Conservation (phyloP, 2,797 vertebrate genomes). For the Sebastes aleutianus region DNA sequence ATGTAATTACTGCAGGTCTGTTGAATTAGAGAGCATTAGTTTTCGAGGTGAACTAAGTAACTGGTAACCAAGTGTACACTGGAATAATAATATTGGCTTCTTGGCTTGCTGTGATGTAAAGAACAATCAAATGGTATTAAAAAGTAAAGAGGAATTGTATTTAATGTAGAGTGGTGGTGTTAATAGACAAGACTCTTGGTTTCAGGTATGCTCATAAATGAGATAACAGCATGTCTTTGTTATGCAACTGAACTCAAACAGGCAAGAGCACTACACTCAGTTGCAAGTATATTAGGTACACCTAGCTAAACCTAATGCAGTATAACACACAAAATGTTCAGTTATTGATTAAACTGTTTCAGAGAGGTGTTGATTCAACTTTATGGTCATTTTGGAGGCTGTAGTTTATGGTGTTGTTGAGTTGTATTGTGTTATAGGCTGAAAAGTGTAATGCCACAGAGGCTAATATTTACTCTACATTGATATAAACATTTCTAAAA, state of each 20-base stretch:
- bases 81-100: background rate
- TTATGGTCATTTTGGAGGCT: background rate
- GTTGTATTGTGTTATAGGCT: background rate
- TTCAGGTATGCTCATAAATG: background rate
- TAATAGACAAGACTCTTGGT: background rate
- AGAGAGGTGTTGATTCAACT: background rate
- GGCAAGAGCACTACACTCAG: background rate
- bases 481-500: background rate
- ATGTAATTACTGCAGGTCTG: background rate
- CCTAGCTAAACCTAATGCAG: background rate
- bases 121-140: background rate
- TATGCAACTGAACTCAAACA: conserved; percentile 22
- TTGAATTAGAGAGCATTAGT: background rate
- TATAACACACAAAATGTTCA: background rate
- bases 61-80: background rate
- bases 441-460: no score
- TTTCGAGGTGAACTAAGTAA: background rate
- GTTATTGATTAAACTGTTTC: background rate
- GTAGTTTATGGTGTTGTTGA: background rate
- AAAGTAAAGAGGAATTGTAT: background rate
- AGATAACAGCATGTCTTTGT: conserved; percentile 18
- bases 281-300: background rate
- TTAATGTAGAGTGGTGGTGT: background rate
- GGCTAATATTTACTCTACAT: background rate
- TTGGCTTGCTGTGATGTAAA: background rate